Evolutionary conservation across 2,888 invertebrate species (phyloP), one percentile per base, ranked within the genome.

Genomic region (Ceramica pisi): DNA sequence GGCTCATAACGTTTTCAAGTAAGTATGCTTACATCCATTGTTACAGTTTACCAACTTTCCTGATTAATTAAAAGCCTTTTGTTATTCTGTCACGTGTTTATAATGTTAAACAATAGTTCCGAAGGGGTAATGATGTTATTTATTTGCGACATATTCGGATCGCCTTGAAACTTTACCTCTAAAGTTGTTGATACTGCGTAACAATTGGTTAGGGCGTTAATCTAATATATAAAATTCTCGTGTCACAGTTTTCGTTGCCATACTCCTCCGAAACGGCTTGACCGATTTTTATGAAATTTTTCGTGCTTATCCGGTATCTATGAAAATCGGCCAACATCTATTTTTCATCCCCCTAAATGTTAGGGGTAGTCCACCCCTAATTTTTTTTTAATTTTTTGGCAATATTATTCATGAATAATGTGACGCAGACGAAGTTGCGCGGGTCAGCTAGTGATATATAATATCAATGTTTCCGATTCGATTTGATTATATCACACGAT

Each of bases 91-190:
- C 64, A 73, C 59, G 19, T 51, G 63, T 63, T 41, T 48, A 53
- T 38, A 59, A 53, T 21, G 44, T 68, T 35, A 65, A 44, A 78
- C 78, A 73, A 73, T 65, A 50, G 44, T 19, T n/a, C 31, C 12
- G 21, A 57, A 51, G 23, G 48, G 35, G 57, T 55, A 57, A 44
- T 67, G 26, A 56, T 71, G 74, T 77, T 67, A n/a, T 60, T 35
- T 23, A 46, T 31, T 73, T 73, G 67, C 73, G 61, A 70, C 72
- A 82, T 73, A 59, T 60, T 65, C 48, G 38, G 61, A 57, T 67
- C 53, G 57, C 84, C 83, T 82, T 86, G 79, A 64, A 78, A 71
- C 78, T 62, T 59, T 23, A 69, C 78, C 81, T 83, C 61, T 44
- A 75, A 71, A 78, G 26, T 71, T 75, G 67, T 75, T 50, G 46